Evolutionary conservation across 2,113 vertebrate species (phyloP), one percentile per base, ranked within the genome.

Genomic region (Dasypus novemcinctus): DNA sequence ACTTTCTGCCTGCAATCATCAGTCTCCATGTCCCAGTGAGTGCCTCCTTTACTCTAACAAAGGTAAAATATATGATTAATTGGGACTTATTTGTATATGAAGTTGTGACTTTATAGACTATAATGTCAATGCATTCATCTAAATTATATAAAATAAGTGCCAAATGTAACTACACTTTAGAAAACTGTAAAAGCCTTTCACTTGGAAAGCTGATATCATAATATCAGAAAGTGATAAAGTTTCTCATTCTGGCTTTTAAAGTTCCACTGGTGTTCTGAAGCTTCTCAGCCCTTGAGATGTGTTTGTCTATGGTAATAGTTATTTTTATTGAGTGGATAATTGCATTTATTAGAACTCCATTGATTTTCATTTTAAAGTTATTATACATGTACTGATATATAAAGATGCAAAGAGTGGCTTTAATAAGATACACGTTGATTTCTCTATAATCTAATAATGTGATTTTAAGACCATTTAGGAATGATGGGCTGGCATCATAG

Each of bases 401-500:
- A 27, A 27, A 49, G 41, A 63, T 7, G 4, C 4, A 74, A 49
- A 4, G 4, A 8, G 1, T 52, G 23, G 2, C 18, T 90, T 87
- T 57, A 43, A 43, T 38, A 25, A 46, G 38, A 72, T 18, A 2
- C 2, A 72, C 71, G 23, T 38, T 78, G 54, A 33, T 49, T 79
- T 84, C 14, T 85, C 2, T 57, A 29, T 78, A 91, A 49, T n/a
- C 2, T 38, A 49, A 23, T 46, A 2, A 1, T 64, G 18, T 31
- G 2, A 78, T 49, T 9, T 7, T 49, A 49, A 49, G 46, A 49
- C 46, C 5, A 49, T 49, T 49, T 49, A 49, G 1, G 1, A 69
- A 81, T 33, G 1, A 4, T 33, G 21, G 2, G 14, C 4, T 21
- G 43, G 2, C 1, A 18, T 25, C 8, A 25, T 14, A 15, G 2